phyloP scores from a whole-genome alignment of 2,888 invertebrate species.

The Drosophila parthenogenetica region DNA sequence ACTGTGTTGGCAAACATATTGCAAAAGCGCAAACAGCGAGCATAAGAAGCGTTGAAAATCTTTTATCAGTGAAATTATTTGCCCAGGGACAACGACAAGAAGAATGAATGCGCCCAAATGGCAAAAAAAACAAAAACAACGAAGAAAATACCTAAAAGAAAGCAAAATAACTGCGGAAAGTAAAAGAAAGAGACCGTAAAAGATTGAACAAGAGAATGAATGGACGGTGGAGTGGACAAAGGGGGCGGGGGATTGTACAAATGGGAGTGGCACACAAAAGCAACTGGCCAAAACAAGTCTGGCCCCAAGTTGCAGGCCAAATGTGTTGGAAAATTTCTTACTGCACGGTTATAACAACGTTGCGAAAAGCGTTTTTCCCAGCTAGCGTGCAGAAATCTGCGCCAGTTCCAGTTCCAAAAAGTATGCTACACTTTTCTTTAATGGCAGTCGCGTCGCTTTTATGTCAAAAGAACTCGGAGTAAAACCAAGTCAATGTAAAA shows the following conservation, averaged over 20 bases:
- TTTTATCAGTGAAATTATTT: slow-evolving; percentile 81
- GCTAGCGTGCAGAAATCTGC: slow-evolving; percentile 44
- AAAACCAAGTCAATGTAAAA: slow-evolving; percentile 1
- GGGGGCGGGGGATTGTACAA: neutral
- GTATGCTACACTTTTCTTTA: slow-evolving; percentile 78
- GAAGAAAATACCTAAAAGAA: slow-evolving; percentile 19
- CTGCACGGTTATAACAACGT: slow-evolving; percentile 66
- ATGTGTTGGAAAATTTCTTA: slow-evolving; percentile 79
- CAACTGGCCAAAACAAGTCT: slow-evolving; percentile 72
- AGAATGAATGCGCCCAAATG: slow-evolving; percentile 46
- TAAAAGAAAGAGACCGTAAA: slow-evolving; percentile 10
- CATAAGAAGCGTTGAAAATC: slow-evolving; percentile 80
- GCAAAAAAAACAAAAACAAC: slow-evolving; percentile 21
- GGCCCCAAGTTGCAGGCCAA: slow-evolving; percentile 64
- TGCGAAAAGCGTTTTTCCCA: slow-evolving; percentile 56
- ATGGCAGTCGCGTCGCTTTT: slow-evolving; percentile 73
- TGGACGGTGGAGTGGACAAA: neutral
- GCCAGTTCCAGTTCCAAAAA: slow-evolving; percentile 49
- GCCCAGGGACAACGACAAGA: slow-evolving; percentile 69
- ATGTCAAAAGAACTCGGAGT: slow-evolving; percentile 61
- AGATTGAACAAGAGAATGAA: neutral
- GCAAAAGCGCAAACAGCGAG: slow-evolving; percentile 74
- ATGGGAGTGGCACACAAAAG: slow-evolving; percentile 27
- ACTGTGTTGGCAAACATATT: slow-evolving; percentile 69
- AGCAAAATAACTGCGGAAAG: slow-evolving; percentile 29